phyloP scores from a whole-genome alignment of 2,888 invertebrate species.

The Selenia dentaria region DNA sequence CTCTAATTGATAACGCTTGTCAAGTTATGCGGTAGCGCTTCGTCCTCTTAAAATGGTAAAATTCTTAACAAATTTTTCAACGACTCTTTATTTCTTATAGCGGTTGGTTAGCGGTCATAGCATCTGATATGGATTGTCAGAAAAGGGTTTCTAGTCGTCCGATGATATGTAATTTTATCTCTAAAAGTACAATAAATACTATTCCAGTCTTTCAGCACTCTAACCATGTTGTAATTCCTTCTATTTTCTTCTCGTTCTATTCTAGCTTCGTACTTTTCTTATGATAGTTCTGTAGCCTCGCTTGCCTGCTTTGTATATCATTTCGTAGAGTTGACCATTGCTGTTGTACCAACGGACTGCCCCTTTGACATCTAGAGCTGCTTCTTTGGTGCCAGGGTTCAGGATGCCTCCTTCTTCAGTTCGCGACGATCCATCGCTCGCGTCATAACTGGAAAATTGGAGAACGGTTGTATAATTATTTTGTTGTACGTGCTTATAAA shows the following conservation, averaged over 20 bases:
- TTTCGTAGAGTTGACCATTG: slow-evolving; percentile 76
- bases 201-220: slow-evolving; percentile 31
- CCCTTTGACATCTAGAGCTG: slow-evolving; percentile 69
- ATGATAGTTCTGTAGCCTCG: slow-evolving; percentile 77
- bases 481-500: no score
- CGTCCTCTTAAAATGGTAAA: no score
- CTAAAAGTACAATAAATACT: slow-evolving; percentile 11
- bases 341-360: slow-evolving; percentile 76
- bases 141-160: no score
- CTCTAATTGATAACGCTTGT: no score
- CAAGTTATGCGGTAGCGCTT: no score
- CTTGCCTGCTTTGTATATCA: slow-evolving; percentile 79
- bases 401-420: slow-evolving; percentile 72
- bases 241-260: neutral
- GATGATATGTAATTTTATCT: no score
- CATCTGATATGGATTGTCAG: no score
- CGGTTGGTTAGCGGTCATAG: no score
- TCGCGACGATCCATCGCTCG: slow-evolving; percentile 82
- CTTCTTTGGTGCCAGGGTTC: slow-evolving; percentile 65
- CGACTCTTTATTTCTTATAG: no score
- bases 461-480: no score
- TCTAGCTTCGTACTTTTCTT: slow-evolving; percentile 53
- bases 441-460: slow-evolving; percentile 74
- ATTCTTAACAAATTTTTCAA: no score
- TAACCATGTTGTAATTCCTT: slow-evolving; percentile 14